A percentile compares a stretch with the other conserved stretches of the same genome.
phyloP scores from a whole-genome alignment of 2,113 vertebrate species.

The Pachyramphus minor region DNA sequence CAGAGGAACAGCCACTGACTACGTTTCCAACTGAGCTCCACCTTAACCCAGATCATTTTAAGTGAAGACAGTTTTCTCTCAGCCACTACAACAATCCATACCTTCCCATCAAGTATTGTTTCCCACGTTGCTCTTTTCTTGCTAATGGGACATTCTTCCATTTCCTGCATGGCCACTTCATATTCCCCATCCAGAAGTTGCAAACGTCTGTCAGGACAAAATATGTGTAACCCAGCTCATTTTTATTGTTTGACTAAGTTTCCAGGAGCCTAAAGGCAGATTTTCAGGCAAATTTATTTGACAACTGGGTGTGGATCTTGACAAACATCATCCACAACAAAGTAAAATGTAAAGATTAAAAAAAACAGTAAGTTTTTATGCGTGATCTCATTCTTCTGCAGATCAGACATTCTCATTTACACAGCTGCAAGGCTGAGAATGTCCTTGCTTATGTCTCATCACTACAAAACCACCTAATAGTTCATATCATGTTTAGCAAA shows the following conservation, averaged over 20 bases:
- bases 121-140: slow-evolving; percentile 99
- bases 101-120: slow-evolving; percentile 97
- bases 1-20: background rate
- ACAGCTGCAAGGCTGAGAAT: background rate
- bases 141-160: slow-evolving; percentile 96
- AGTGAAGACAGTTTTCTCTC: background rate
- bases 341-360: background rate
- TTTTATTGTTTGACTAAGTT: background rate
- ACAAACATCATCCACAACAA: background rate
- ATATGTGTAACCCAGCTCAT: background rate
- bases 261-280: background rate
- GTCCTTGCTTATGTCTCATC: background rate
- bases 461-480: background rate
- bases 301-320: background rate
- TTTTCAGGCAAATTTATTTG: background rate
- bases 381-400: background rate
- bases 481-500: background rate
- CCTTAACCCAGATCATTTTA: background rate
- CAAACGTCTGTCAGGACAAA: slow-evolving; percentile 79
- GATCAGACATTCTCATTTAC: background rate
- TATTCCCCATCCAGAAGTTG: slow-evolving; percentile 97
- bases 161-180: slow-evolving; percentile 98
- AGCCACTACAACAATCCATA: slow-evolving; percentile 48
- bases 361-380: background rate
- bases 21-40: background rate